Evolutionary conservation across 2,113 vertebrate species (phyloP), one percentile per base, ranked within the genome.

Genomic region (Thalassoma bifasciatum): DNA sequence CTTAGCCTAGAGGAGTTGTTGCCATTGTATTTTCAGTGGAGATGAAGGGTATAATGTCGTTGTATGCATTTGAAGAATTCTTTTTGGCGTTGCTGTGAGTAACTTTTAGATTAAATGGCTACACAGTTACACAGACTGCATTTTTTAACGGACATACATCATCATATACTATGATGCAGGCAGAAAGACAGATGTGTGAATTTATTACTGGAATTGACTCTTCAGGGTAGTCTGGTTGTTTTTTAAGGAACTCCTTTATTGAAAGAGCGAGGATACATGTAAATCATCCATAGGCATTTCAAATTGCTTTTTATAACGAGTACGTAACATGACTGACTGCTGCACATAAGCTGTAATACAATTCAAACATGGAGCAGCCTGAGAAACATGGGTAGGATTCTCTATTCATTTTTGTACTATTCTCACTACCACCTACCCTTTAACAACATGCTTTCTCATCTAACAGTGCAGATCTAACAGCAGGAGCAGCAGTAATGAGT

Each of bases 1-100:
- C 79, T 80, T 38, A 75, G 77, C 78, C 67, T 38, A 22, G 42
- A 84, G 72, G 79, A 86, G 71, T 75, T 13, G 11, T 77, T 56
- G 37, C 47, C 62, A 69, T 56, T 72, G 67, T 73, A 37, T 59
- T 82, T 52, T 81, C 44, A 47, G 44, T 73, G 50, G 74, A 66
- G 59, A 62, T 81, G 70, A 58, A 70, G 12, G 59, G 66, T 70
- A 11, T 52, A 40, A 37, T 68, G n/a, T 30, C 3, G 30, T 30
- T 74, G 40, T 56, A 47, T 53, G 49, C 72, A 53, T 65, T 16
- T 73, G 44, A 61, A 8, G 10, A 46, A 8, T 17, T 24, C 74
- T 75, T 69, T 49, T 8, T 21, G 46, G 46, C n/a, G 70, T 50
- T 60, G 16, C 34, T 37, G 22, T 34, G 34, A 62, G 4, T 52